A percentile compares a stretch with the other conserved stretches of the same genome.
These are phyloP conservation scores for Epizoanthus scotinus DNA, from an alignment of 92 coral and sea anemone species.

Conservation along the genomic window DNA sequence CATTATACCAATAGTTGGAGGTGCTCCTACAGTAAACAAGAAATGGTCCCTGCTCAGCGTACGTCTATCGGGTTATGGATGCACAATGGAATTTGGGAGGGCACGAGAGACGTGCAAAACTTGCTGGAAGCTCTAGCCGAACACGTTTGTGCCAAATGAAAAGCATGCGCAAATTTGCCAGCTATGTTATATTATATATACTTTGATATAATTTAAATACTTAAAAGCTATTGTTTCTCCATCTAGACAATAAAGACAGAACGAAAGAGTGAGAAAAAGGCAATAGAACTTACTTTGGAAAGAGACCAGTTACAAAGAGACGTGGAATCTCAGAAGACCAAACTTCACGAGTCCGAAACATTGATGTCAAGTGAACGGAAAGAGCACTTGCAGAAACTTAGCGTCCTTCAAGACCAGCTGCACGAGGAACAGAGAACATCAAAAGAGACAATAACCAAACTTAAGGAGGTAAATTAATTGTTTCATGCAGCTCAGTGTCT, in stretches of 20 bases:
- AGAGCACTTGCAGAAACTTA: constrained; percentile 57
- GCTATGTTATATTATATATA: too few species aligned
- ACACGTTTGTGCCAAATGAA: too few species aligned
- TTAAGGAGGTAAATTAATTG: constrained; percentile 66
- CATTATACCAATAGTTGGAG: background rate
- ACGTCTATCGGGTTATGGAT: too few species aligned
- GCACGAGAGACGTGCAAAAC: too few species aligned
- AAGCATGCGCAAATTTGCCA: too few species aligned
- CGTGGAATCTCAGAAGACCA: constrained; percentile 66
- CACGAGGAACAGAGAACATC: constrained; percentile 73
- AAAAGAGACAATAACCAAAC: constrained; percentile 67
- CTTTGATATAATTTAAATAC: background rate
- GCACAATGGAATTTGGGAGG: too few species aligned
- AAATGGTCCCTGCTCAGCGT: too few species aligned
- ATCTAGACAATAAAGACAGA: constrained; percentile 67
- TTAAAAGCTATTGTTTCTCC: background rate
- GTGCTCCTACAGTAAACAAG: background rate
- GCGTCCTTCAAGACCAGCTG: constrained; percentile 67
- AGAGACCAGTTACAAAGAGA: constrained; percentile 71
- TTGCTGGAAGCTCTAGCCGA: too few species aligned
- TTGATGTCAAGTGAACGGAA: constrained; percentile 58
- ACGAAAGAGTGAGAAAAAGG: constrained; percentile 77
- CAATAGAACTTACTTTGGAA: constrained; percentile 71
- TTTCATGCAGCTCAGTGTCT: background rate
- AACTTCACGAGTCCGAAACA: constrained; percentile 61